Conservation (phyloP, 2,888 invertebrate species). For the Microchrysa polita region DNA sequence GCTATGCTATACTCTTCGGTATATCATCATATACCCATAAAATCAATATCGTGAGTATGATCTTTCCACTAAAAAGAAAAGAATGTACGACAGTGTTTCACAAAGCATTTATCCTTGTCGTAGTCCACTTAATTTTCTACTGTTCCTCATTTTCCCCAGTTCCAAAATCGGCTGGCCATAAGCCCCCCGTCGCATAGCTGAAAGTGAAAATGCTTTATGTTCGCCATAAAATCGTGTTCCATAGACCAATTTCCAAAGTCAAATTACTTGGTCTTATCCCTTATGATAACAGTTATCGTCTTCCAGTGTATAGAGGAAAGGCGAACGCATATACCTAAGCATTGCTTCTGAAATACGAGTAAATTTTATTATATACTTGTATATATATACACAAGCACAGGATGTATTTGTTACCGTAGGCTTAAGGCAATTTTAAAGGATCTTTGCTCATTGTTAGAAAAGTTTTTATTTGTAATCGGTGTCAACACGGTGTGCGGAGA, state of each 20-base stretch:
- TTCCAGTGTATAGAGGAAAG: too few species aligned
- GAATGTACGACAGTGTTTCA: neutral
- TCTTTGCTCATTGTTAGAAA: slow-evolving; percentile 13
- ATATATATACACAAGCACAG: neutral
- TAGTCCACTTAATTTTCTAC: slow-evolving; percentile 23
- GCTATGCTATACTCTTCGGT: slow-evolving; percentile 7
- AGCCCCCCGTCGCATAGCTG: neutral
- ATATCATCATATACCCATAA: slow-evolving; percentile 11
- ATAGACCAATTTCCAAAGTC: slow-evolving; percentile 38
- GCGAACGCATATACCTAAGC: neutral
- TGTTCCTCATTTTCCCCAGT: slow-evolving; percentile 26
- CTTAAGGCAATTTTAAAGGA: slow-evolving; percentile 23
- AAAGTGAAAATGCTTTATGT: slow-evolving; percentile 48
- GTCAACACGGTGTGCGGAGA: neutral
- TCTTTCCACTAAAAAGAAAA: neutral
- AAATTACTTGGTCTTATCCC: slow-evolving; percentile 43
- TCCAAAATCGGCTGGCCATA: neutral
- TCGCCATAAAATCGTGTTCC: slow-evolving; percentile 45
- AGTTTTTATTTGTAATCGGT: slow-evolving; percentile 27
- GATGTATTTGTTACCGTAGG: slow-evolving; percentile 10
- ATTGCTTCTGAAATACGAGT: slow-evolving; percentile 11
- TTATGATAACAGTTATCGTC: slow-evolving; percentile 30
- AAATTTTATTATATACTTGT: too few species aligned
- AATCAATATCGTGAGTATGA: slow-evolving; percentile 14
- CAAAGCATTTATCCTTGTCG: neutral